Evolutionary conservation across 2,888 invertebrate species (phyloP), one percentile per base, ranked within the genome.

Genomic region (Schizaphis graminum): DNA sequence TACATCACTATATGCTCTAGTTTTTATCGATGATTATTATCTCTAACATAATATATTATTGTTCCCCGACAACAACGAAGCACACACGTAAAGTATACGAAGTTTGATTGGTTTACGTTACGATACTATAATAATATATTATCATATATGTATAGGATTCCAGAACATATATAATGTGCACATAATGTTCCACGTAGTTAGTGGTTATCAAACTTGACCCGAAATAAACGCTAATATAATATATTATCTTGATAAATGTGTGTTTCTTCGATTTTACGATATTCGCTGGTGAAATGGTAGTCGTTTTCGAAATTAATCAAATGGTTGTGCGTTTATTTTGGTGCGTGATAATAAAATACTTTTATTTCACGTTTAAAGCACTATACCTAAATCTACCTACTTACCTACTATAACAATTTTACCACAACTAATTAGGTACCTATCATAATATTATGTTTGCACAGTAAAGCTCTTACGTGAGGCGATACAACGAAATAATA

Each of bases 251-350:
- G 77, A 35, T 35, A 77, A 77, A 5, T 28, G 7, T 28, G 26
- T 28, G 57, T 44, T 11, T 41, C 16, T 28, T 16, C 57, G 16
- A 44, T 41, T 41, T 57, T 44, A 57, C 26, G 57, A 26, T 57
- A 57, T 44, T 28, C 35, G 44, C 26, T 57, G 16, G 35, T 7
- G 26, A 41, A 57, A 89, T 44, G 89, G 57, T 35, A 77, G 21
- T 77, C 35, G 35, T 89, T 89, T 89, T 89, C 7, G 28, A 89
- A 89, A 44, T 89, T 57, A 89, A 89, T 89, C 77, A 77, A 35
- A 77, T 21, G 35, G 67, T 35, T 16, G 16, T 77, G 67, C n/a
- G 67, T 61, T 61, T 61, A 35, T n/a, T 77, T 77, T 21, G n/a
- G 5, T 35, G n/a, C 35, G 8, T 21, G 35, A 77, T 77, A 35